phyloP scores from a whole-genome alignment of 2,113 vertebrate genomes.

The Nycticebus coucang region DNA sequence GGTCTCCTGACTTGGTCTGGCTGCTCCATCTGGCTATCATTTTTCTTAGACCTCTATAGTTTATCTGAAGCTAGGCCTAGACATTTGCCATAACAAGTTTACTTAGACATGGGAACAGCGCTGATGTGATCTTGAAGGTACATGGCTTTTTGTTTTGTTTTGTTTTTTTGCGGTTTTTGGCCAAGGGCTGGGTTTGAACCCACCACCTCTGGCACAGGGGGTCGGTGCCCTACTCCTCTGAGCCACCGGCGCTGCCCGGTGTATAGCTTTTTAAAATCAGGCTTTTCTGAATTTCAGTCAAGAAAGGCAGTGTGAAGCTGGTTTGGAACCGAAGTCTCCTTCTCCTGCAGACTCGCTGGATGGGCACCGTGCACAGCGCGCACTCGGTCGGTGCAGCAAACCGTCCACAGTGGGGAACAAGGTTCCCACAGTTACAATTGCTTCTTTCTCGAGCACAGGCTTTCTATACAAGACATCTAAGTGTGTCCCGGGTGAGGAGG shows the following conservation, averaged over 20 bases:
- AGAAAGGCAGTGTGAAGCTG: not conserved
- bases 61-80: not conserved
- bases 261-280: not conserved
- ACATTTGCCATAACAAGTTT: not conserved
- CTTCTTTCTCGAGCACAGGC: not conserved
- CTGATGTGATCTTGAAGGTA: not conserved
- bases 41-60: not conserved
- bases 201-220: too few relatives aligned
- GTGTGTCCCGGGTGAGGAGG: not conserved
- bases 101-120: not conserved
- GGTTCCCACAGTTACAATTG: not conserved
- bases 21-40: not conserved
- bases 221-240: too few relatives aligned
- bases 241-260: not conserved
- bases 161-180: too few relatives aligned
- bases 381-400: not conserved
- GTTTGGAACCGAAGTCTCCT: not conserved
- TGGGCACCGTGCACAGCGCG: not conserved
- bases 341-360: not conserved
- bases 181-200: too few relatives aligned
- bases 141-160: not conserved
- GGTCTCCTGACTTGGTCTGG: not conserved
- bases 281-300: not conserved
- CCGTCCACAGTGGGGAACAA: not conserved
- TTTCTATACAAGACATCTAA: not conserved